Percentiles rank a stretch among this genome's conserved stretches.
Evolutionary conservation across 1,140 invertebrate genomes (phyloP).

Genomic region (Panonychus citri): DNA sequence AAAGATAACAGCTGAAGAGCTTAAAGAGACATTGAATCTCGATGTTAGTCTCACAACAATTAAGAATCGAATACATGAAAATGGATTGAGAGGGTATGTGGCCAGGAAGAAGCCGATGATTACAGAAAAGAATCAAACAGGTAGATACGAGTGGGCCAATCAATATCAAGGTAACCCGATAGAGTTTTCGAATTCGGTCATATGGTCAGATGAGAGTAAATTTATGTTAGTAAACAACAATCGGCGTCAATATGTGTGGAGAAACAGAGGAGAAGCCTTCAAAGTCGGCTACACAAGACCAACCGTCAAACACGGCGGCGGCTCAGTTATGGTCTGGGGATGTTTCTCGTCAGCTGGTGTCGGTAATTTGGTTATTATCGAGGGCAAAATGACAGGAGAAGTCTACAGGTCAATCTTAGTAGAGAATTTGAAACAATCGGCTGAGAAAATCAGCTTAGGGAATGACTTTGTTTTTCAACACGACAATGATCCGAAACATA

Average conservation of each 20-base stretch:
- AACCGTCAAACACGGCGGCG: constrained; percentile 7
- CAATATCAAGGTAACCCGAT: background rate
- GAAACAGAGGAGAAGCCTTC: background rate
- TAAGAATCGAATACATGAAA: background rate
- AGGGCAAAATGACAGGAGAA: constrained; percentile 1
- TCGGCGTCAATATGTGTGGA: background rate
- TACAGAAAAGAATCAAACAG: background rate
- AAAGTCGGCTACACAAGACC: background rate
- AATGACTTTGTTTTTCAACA: constrained; percentile 16
- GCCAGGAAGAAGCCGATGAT: constrained; percentile 1
- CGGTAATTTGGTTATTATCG: constrained; percentile 1
- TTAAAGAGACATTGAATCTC: background rate
- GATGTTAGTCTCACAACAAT: background rate
- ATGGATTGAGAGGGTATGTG: background rate
- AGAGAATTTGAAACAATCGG: constrained; percentile 6
- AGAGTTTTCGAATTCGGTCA: constrained; percentile 5
- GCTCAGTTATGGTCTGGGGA: constrained; percentile 7
- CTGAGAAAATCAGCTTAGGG: constrained; percentile 7
- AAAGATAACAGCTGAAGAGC: background rate
- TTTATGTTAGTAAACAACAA: constrained; percentile 2
- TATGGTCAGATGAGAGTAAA: constrained; percentile 7
- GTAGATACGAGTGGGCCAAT: background rate
- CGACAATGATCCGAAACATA: constrained; percentile 22
- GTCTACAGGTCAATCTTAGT: constrained; percentile 5
- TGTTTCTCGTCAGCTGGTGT: background rate